A percentile compares a stretch with the other conserved stretches of the same genome.
phyloP scores from a whole-genome alignment of 1,140 invertebrate species.

The Paraescarpia echinospica region DNA sequence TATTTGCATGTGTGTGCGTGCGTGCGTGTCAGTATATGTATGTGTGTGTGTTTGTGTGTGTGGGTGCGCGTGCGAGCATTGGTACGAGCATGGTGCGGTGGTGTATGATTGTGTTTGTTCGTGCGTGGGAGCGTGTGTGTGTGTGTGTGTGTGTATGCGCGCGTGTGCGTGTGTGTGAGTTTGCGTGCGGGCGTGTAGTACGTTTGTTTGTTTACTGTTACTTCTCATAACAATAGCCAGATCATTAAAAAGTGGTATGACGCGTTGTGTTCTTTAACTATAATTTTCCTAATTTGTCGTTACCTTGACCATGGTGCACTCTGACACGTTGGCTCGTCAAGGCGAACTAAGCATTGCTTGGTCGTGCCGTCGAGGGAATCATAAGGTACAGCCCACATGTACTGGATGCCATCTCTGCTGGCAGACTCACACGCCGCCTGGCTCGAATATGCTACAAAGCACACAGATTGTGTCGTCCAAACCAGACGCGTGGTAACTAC shows the following conservation, averaged over 20 bases:
- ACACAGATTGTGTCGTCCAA: not conserved
- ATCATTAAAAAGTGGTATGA: not conserved
- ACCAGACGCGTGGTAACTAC: not conserved
- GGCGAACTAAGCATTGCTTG: conserved; percentile 49
- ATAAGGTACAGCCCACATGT: conserved; percentile 52
- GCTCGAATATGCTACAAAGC: conserved; percentile 39
- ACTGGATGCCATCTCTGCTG: conserved; percentile 32
- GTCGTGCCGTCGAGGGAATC: conserved; percentile 40
- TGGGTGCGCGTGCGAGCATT: too few species aligned
- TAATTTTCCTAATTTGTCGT: not conserved
- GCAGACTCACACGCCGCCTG: conserved; percentile 37
- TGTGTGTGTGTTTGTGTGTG: too few species aligned
- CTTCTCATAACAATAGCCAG: not conserved
- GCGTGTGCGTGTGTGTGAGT: too few species aligned
- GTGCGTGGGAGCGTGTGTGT: too few species aligned
- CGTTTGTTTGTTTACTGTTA: not conserved
- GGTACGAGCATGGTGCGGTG: too few species aligned
- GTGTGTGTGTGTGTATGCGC: too few species aligned
- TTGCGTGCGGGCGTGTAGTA: too few species aligned
- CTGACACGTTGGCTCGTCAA: conserved; percentile 44
- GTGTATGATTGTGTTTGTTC: too few species aligned
- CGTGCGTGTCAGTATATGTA: too few species aligned
- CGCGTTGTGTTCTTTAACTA: not conserved
- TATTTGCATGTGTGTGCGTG: not conserved
- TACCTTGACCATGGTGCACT: conserved; percentile 54